phyloP scores from a whole-genome alignment of 2,113 vertebrate species.

The Marmota flaviventris region DNA sequence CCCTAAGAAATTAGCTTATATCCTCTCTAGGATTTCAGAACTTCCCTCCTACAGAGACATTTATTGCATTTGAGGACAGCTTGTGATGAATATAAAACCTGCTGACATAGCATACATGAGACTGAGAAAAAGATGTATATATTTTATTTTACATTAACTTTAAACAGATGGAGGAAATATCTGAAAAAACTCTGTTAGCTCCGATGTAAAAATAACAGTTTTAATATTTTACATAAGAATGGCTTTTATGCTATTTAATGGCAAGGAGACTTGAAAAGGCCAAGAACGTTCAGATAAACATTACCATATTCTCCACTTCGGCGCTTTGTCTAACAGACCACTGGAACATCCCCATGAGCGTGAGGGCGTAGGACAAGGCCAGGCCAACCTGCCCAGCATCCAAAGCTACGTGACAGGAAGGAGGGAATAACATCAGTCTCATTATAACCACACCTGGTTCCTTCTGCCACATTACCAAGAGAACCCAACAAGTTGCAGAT shows the following conservation, averaged over 20 bases:
- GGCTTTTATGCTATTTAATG: slow-evolving; percentile 71
- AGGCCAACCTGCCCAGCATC: slow-evolving; percentile 94
- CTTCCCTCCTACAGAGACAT: slow-evolving; percentile 71
- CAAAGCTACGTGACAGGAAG: slow-evolving; percentile 87
- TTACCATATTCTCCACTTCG: slow-evolving; percentile 98
- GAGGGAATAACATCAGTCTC: neutral
- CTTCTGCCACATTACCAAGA: slow-evolving; percentile 31
- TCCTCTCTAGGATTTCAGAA: slow-evolving; percentile 75
- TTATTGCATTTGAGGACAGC: slow-evolving; percentile 72
- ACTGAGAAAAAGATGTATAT: slow-evolving; percentile 72
- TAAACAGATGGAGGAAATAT: slow-evolving; percentile 69
- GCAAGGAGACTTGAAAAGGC: slow-evolving; percentile 63
- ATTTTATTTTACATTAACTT: slow-evolving; percentile 78
- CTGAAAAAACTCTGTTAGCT: slow-evolving; percentile 55
- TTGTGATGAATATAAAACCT: slow-evolving; percentile 78
- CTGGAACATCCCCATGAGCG: slow-evolving; percentile 97
- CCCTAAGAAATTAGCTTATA: slow-evolving; percentile 69
- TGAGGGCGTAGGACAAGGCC: slow-evolving; percentile 94
- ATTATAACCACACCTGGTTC: neutral
- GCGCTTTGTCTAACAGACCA: slow-evolving; percentile 98
- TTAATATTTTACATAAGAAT: slow-evolving; percentile 78
- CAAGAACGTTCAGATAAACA: slow-evolving; percentile 71
- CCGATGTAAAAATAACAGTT: slow-evolving; percentile 76
- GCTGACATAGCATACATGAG: slow-evolving; percentile 77
- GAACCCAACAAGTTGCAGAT: accelerated